Evolutionary conservation across 2,797 vertebrate genomes (phyloP).

Genomic region (Geotria australis): DNA sequence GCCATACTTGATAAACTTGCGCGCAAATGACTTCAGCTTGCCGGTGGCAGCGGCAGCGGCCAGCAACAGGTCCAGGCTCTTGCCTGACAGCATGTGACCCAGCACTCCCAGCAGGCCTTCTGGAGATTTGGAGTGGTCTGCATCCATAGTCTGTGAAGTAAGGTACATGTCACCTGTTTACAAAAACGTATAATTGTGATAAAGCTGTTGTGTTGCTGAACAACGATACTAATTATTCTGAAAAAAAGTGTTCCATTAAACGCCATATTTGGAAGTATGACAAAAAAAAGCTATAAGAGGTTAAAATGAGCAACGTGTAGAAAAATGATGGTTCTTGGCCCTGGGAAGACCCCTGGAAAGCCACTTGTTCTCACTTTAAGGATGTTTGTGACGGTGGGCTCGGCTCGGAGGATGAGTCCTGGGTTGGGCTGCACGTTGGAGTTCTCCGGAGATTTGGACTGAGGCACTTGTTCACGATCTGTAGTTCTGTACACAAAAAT

Average conservation of each 20-base stretch:
- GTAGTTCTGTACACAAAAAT: conserved; percentile 13
- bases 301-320: no score
- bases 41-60: conserved; percentile 76
- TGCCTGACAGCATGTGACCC: conserved; percentile 91
- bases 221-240: no score
- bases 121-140: conserved; percentile 81
- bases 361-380: conserved; percentile 32
- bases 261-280: no score
- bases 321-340: no score
- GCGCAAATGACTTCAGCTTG: conserved; percentile 78
- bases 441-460: conserved; percentile 58
- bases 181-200: no score
- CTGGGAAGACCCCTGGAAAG: background rate
- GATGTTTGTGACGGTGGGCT: conserved; percentile 93
- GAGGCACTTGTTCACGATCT: conserved; percentile 51
- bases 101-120: conserved; percentile 75
- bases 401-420: conserved; percentile 61
- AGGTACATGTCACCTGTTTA: no score
- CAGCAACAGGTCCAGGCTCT: conserved; percentile 63
- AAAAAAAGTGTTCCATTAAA: no score
- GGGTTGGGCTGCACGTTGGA: conserved; percentile 92
- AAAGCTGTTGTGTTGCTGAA: no score
- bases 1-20: conserved; percentile 79
- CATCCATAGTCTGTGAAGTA: conserved; percentile 53
- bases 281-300: no score